phyloP scores from a whole-genome alignment of 2,888 invertebrate genomes.

The Tanytarsus gracilentus region DNA sequence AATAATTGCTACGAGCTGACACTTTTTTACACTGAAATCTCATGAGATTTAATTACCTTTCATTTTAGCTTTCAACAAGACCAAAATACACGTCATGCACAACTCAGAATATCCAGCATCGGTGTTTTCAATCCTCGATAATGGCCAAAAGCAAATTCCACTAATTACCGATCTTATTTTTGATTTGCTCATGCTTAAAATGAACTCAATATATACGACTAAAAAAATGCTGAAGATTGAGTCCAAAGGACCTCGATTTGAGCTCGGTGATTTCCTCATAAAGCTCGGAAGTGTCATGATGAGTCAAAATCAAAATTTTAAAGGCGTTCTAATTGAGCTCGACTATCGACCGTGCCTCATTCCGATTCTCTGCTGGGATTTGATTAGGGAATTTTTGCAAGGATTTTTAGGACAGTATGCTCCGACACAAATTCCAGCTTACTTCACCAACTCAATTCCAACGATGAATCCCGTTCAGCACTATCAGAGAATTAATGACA shows the following conservation, averaged over 20 bases:
- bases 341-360: conserved; percentile 88
- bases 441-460: conserved; percentile 39
- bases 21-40: too few species aligned
- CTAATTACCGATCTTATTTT: conserved; percentile 85
- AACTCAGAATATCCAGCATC: conserved; percentile 93
- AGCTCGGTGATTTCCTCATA: conserved; percentile 85
- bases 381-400: conserved; percentile 84
- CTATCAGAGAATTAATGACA: conserved; percentile 62
- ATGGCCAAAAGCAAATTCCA: conserved; percentile 74
- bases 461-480: conserved; percentile 45
- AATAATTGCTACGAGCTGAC: conserved; percentile 52
- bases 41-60: neutral
- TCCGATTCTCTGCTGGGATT: conserved; percentile 80
- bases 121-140: conserved; percentile 84
- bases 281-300: conserved; percentile 89
- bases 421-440: conserved; percentile 63
- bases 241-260: conserved; percentile 78
- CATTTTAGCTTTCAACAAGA: conserved; percentile 23
- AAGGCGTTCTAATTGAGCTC: conserved; percentile 86
- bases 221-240: conserved; percentile 82
- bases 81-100: conserved; percentile 75
- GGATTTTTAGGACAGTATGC: conserved; percentile 75
- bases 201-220: conserved; percentile 76
- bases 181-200: conserved; percentile 81
- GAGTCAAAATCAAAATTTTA: conserved; percentile 69